phyloP scores from a whole-genome alignment of 1,140 invertebrate species.

The Brachionus rotundiformis region DNA sequence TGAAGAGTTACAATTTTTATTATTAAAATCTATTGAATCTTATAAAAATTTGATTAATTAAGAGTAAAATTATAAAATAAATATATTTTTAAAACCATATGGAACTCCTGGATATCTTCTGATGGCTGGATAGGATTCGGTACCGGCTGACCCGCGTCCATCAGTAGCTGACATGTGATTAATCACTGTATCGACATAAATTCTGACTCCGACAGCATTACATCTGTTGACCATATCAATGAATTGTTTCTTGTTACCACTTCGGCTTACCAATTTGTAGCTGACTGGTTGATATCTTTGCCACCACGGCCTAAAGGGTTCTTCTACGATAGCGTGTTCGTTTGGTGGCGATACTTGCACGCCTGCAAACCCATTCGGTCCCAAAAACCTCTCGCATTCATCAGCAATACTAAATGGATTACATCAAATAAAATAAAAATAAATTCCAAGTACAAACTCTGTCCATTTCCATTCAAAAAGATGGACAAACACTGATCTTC shows the following conservation, averaged over 20 bases:
- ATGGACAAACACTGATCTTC: slow-evolving; percentile 60
- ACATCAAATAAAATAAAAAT: too few species aligned
- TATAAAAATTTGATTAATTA: background rate
- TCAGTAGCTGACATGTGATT: slow-evolving; percentile 80
- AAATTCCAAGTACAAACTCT: too few species aligned
- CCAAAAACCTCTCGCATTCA: slow-evolving; percentile 79
- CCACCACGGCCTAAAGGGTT: slow-evolving; percentile 71
- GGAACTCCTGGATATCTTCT: slow-evolving; percentile 66
- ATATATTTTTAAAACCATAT: slow-evolving; percentile 59
- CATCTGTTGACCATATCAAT: slow-evolving; percentile 74
- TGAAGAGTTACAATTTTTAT: slow-evolving; percentile 57
- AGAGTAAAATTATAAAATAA: background rate
- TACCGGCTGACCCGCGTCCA: slow-evolving; percentile 58
- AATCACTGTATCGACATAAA: slow-evolving; percentile 80
- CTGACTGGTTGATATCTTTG: slow-evolving; percentile 86
- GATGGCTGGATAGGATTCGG: slow-evolving; percentile 60
- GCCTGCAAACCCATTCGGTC: slow-evolving; percentile 62
- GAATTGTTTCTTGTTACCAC: slow-evolving; percentile 74
- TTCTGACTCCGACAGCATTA: slow-evolving; percentile 74
- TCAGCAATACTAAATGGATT: slow-evolving; percentile 75
- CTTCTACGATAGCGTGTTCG: slow-evolving; percentile 57
- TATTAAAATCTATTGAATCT: slow-evolving; percentile 55
- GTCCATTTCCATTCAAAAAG: slow-evolving; percentile 62
- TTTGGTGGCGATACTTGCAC: slow-evolving; percentile 57
- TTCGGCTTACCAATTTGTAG: slow-evolving; percentile 75